Percentiles rank a stretch among this genome's conserved stretches.
These are phyloP conservation scores for Myiozetetes cayanensis DNA, from an alignment of 2,113 vertebrate genomes.

Conservation along the genomic window DNA sequence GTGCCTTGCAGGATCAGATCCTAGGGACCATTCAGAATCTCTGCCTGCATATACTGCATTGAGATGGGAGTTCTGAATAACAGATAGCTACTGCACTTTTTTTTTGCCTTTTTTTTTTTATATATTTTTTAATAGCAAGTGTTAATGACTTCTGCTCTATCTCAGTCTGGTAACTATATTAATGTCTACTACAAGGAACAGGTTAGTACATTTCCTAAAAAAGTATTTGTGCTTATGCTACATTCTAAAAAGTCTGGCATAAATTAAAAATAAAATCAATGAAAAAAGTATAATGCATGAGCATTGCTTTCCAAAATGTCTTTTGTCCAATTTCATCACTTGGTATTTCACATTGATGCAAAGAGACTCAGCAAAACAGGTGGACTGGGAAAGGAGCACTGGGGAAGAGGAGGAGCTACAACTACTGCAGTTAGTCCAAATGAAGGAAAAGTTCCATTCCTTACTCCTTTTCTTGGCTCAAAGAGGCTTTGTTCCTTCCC, in stretches of 20 bases:
- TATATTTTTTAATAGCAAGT: background rate
- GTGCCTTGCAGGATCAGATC: background rate
- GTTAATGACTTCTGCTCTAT: background rate
- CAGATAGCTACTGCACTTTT: background rate
- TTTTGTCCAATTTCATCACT: background rate
- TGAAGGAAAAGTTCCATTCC: background rate
- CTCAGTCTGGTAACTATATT: background rate
- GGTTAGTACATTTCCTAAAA: background rate
- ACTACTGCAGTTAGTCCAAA: background rate
- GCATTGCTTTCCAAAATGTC: background rate
- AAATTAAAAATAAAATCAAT: slow-evolving; percentile 22
- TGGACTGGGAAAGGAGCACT: background rate
- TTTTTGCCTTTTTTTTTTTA: background rate
- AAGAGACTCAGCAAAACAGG: background rate
- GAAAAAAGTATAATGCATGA: background rate
- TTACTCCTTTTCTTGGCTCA: background rate
- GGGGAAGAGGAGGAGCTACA: background rate
- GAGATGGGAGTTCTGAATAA: background rate
- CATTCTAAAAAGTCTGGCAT: background rate
- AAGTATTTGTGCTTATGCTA: background rate
- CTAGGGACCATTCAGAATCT: background rate
- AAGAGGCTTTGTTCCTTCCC: background rate
- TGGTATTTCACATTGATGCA: background rate
- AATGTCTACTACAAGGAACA: background rate
- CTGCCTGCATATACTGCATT: background rate